A percentile compares a stretch with the other conserved stretches of the same genome.
These are phyloP conservation scores for Enteromius trimaculatus DNA, from an alignment of 2,797 vertebrate genomes.

Conservation along the genomic window DNA sequence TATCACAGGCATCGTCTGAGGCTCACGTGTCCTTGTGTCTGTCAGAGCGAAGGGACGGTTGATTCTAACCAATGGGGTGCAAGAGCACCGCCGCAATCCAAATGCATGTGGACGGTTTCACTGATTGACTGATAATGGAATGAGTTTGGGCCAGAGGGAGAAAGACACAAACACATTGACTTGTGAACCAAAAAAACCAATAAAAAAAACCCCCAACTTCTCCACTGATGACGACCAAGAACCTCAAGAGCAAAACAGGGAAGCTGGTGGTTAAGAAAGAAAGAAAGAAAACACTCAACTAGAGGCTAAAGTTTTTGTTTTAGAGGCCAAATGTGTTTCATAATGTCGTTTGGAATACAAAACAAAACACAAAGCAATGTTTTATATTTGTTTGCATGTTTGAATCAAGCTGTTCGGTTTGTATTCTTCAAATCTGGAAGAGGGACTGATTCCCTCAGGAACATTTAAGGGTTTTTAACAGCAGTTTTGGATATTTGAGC, in stretches of 20 bases:
- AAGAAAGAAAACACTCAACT: background rate
- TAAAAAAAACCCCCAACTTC: background rate
- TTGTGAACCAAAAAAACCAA: conserved; percentile 60
- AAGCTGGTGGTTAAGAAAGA: background rate
- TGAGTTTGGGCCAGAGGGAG: conserved; percentile 46
- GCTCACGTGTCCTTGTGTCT: conserved; percentile 69
- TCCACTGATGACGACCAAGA: conserved; percentile 68
- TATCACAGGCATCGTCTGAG: conserved; percentile 51
- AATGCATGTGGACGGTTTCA: conserved; percentile 52
- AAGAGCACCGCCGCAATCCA: conserved; percentile 54
- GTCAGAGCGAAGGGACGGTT: conserved; percentile 40
- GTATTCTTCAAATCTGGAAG: conserved; percentile 8
- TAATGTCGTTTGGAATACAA: background rate
- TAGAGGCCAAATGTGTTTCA: background rate
- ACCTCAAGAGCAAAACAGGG: conserved; percentile 19
- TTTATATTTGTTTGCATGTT: background rate
- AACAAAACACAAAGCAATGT: background rate
- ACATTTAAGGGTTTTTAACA: background rate
- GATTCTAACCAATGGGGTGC: conserved; percentile 10
- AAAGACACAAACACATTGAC: conserved; percentile 69
- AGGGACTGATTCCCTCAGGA: too few species aligned
- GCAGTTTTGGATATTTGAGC: background rate
- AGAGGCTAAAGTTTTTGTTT: background rate
- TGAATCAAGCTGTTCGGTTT: background rate
- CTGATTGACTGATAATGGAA: conserved; percentile 51